phyloP scores from a whole-genome alignment of 2,113 vertebrate species.

The Hiodon alosoides region DNA sequence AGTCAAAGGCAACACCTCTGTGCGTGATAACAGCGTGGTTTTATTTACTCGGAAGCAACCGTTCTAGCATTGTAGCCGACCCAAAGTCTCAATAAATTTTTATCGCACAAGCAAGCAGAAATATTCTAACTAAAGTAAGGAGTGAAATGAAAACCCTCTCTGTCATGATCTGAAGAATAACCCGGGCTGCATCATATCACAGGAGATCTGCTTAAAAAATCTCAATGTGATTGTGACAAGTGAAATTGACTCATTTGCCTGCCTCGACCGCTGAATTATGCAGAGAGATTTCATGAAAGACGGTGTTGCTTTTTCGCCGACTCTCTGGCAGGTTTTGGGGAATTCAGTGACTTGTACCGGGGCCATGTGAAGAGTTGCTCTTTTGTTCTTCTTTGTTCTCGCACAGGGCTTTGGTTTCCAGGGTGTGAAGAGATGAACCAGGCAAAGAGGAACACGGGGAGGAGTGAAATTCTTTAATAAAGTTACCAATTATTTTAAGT shows the following conservation, averaged over 20 bases:
- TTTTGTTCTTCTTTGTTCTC: background rate
- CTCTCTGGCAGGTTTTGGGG: background rate
- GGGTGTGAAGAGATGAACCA: background rate
- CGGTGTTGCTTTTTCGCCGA: conserved; percentile 2
- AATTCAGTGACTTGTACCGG: background rate
- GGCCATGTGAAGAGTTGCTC: background rate
- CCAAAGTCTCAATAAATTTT: too few species aligned
- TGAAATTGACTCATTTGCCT: background rate
- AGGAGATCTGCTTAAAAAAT: background rate
- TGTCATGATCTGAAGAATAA: background rate
- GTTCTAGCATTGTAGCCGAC: too few species aligned
- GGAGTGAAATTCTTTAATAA: background rate
- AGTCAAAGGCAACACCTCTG: too few species aligned
- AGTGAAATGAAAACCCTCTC: background rate
- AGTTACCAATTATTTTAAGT: background rate
- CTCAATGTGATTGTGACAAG: conserved; percentile 6
- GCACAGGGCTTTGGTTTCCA: conserved; percentile 11
- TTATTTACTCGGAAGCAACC: too few species aligned
- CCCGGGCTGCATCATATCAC: background rate
- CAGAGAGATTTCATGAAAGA: conserved; percentile 15
- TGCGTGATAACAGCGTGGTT: too few species aligned
- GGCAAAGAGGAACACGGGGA: background rate
- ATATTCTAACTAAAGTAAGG: background rate
- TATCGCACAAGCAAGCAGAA: too few species aligned
- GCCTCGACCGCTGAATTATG: conserved; percentile 9